Base-by-base conservation (phyloP, 23 tunicate species). In the Diplosoma virens region DNA sequence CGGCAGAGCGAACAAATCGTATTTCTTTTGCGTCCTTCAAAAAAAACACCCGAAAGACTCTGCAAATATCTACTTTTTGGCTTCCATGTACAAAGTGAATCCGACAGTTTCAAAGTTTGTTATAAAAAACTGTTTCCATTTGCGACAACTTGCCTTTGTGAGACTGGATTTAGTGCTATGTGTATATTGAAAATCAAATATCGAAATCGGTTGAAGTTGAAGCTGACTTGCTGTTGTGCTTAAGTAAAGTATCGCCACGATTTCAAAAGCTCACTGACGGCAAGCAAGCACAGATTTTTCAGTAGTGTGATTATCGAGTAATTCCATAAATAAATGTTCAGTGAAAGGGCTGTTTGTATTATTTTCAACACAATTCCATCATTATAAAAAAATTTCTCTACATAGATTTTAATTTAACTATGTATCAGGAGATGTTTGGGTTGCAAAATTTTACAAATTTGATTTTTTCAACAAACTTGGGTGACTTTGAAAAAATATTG, bases 51-150 rank as follows among this genome's bases (percentile, higher is more conserved):
- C 61, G 36, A 72, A 72, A 60, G 71, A 59, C 50, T 79, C 76
- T 48, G 84, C 84, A 79, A 66, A 67, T 79, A 79, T 66, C 60
- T 66, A 79, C 84, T 79, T 79, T 79, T 66, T 76, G 76, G 66
- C 50, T 48, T 79, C 50, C 33, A 67, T 77, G 76, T 66, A 79
- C 84, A 66, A 63, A 35, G 31, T 31, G 66, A 36, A 47, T 52
- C 66, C 59, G 28, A 66, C 76, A 48, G 66, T 79, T 52, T 66
- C 66, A 66, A 79, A 29, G 54, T 69, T 80, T 28, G 67, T 56
- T 31, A 56, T 76, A 24, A 33, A 76, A 76, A 76, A 76, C 68
- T 76, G 47, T 53, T 80, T 80, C 85, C 67, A 68, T 80, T 80
- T 67, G 77, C 77, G 31, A 80, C 83, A 78, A 78, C 83, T 58